Base-by-base conservation (phyloP, 2,113 vertebrate genomes). In the Siphamia tubifer region DNA sequence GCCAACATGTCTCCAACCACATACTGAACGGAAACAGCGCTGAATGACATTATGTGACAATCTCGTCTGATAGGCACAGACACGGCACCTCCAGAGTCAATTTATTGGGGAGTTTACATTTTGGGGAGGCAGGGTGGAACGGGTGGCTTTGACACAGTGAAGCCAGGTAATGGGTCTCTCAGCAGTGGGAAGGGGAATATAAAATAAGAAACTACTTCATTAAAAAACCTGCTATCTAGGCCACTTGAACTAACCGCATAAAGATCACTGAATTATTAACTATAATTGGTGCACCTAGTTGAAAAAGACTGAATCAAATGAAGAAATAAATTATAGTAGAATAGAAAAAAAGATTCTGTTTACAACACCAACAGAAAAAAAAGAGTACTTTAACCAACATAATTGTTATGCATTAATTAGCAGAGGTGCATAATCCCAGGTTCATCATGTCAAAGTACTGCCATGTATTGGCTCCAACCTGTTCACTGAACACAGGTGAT, bases 191-290 rank as follows among this genome's bases (percentile, higher is more conserved):
- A 71, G 81, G 58, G 54, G 68, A 82, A 83, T 60, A 68, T 55
- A 31, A 76, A 82, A 82, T 52, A 73, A 71, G 52, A 79, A 35
- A 53, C 60, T 42, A 57, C 53, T 87, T 90, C 71, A 87, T 87
- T 80, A 82, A 77, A 84, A 65, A 83, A 43, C 13, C 51, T 63
- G 66, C 63, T 87, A 90, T 90, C 62, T 90, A 87, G 89, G 87
- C 90, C 89, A 91, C 74, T 76, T 63, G 35, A 83, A 83, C 72
- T 88, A 88, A 90, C 86, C 82, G 79, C 78, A 81, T 81, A 79
- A 87, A 87, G 81, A 84, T 79, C 52, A 21, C 68, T 90, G 81
- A 92, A 89, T 92, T 89, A 92, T 92, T 92, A 80, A 89, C 45
- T 61, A 63, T 87, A 86, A 91, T 87, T 87, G 79, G 81, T 56